Conservation (phyloP, 2,113 vertebrate genomes). For the Trichechus manatus region DNA sequence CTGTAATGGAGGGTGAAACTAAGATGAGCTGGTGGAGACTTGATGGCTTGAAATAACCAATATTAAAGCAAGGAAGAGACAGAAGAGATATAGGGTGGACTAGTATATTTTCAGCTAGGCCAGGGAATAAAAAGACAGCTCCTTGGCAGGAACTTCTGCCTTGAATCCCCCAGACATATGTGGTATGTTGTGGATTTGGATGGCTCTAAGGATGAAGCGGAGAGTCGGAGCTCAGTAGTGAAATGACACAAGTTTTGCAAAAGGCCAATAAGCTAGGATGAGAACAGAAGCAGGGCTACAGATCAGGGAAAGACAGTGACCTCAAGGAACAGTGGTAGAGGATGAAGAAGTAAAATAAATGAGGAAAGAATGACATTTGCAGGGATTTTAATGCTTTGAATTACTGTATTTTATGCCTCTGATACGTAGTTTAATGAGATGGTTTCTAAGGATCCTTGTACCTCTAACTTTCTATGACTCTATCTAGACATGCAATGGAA, state of each 20-base stretch:
- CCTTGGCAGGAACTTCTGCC: not conserved
- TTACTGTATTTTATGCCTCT: not conserved
- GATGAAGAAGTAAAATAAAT: not conserved
- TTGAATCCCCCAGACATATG: accelerated
- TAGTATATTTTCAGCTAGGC: not conserved
- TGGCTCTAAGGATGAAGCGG: not conserved
- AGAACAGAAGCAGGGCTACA: not conserved
- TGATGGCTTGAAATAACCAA: too few species aligned
- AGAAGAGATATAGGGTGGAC: accelerated
- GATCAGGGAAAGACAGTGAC: not conserved
- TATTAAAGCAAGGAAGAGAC: not conserved
- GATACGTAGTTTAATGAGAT: not conserved
- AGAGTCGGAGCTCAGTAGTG: not conserved
- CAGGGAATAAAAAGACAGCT: not conserved
- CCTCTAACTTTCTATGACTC: not conserved
- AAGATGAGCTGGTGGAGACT: not conserved
- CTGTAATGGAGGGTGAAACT: not conserved
- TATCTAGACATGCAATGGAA: not conserved
- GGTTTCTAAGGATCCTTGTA: not conserved
- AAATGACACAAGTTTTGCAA: not conserved
- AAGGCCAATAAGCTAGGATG: not conserved
- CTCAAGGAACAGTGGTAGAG: not conserved
- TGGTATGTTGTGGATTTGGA: not conserved
- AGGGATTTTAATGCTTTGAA: not conserved
- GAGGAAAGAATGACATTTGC: not conserved